Percentiles rank a stretch among this genome's conserved stretches.
These are phyloP conservation scores for Temnothorax nylanderi DNA, from an alignment of 1,140 invertebrate species.

Conservation along the genomic window DNA sequence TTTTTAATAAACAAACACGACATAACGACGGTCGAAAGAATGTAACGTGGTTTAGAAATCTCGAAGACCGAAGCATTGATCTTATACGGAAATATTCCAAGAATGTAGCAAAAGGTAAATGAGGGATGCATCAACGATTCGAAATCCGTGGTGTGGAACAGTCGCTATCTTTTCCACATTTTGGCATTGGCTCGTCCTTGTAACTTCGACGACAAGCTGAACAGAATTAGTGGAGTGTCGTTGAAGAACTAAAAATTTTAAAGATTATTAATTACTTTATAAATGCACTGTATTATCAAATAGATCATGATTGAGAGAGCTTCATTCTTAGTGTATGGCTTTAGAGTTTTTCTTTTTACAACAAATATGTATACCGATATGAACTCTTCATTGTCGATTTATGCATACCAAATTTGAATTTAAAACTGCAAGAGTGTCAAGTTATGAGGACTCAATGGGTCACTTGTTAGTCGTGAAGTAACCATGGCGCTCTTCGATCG, in stretches of 20 bases:
- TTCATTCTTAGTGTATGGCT: too few species aligned
- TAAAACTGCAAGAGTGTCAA: background rate
- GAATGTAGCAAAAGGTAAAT: slow-evolving; percentile 57
- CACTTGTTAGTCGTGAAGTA: background rate
- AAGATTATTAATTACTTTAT: background rate
- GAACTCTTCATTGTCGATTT: too few species aligned
- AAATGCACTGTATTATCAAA: background rate
- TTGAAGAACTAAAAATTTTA: background rate
- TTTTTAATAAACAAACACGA: background rate
- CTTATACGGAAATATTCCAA: slow-evolving; percentile 71
- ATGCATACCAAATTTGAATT: too few species aligned
- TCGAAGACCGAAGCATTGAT: background rate
- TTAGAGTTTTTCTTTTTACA: too few species aligned
- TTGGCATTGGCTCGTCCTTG: too few species aligned
- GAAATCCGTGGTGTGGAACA: slow-evolving; percentile 52
- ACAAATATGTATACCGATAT: too few species aligned
- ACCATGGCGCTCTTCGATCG: background rate
- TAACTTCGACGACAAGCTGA: background rate
- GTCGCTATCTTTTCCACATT: slow-evolving; percentile 43
- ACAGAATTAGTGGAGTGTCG: background rate
- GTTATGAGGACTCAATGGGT: background rate
- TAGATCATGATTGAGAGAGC: background rate
- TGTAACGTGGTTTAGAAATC: slow-evolving; percentile 31
- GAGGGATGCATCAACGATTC: slow-evolving; percentile 51
- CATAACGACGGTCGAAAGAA: slow-evolving; percentile 57